Conservation (phyloP, 2,113 vertebrate genomes). For the Notarius lentiginosus region DNA sequence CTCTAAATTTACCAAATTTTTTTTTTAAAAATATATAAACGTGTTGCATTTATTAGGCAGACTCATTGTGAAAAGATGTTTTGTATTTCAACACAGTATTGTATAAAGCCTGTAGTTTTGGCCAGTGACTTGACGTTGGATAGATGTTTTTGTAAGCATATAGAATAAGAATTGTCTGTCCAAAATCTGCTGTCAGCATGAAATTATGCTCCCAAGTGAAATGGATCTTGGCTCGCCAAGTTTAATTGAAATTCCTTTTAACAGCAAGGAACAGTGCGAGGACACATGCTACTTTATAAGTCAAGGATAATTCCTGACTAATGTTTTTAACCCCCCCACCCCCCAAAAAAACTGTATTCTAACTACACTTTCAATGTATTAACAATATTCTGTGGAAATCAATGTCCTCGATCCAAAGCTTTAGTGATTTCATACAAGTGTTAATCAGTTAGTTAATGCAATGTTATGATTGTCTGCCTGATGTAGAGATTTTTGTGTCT, state of each 20-base stretch:
- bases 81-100: constrained; percentile 35
- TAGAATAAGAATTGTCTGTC: neutral
- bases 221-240: neutral
- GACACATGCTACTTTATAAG: neutral
- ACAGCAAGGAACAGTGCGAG: neutral
- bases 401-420: neutral
- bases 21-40: neutral
- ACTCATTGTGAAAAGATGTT: neutral
- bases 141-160: too few species aligned
- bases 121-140: neutral
- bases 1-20: neutral
- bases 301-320: neutral
- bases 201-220: neutral
- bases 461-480: too few species aligned
- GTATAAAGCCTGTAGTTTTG: constrained; percentile 12
- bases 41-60: constrained; percentile 9
- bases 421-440: neutral
- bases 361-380: too few species aligned
- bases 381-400: neutral
- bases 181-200: neutral
- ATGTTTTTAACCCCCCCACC: neutral
- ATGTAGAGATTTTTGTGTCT: too few species aligned
- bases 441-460: neutral
- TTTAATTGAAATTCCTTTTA: neutral
- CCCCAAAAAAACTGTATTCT: too few species aligned